phyloP scores from a whole-genome alignment of 2,797 vertebrate genomes.

The Gila robusta region DNA sequence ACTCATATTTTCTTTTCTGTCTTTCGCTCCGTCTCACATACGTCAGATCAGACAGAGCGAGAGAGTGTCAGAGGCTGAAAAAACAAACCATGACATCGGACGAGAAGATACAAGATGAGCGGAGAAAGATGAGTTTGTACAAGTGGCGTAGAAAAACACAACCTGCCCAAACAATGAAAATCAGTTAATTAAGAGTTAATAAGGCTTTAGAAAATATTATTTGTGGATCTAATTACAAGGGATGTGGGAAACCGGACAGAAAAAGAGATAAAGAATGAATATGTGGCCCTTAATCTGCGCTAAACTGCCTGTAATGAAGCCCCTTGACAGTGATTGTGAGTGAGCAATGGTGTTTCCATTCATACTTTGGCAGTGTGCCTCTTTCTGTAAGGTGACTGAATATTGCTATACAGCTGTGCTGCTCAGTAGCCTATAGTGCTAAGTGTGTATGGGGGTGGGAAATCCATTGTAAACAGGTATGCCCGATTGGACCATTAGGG shows the following conservation, averaged over 20 bases:
- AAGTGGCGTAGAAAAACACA: slow-evolving; percentile 37
- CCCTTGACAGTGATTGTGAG: background rate
- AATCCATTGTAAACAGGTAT: background rate
- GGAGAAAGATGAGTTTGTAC: slow-evolving; percentile 31
- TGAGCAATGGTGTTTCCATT: background rate
- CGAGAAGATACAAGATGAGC: slow-evolving; percentile 27
- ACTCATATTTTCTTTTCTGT: background rate
- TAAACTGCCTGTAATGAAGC: slow-evolving; percentile 15
- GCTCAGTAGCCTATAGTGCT: background rate
- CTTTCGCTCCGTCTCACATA: slow-evolving; percentile 1
- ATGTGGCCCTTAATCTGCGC: slow-evolving; percentile 10
- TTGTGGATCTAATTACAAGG: slow-evolving; percentile 18
- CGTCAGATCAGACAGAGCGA: background rate
- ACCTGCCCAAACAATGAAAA: slow-evolving; percentile 2
- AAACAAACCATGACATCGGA: slow-evolving; percentile 56
- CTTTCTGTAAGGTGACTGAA: background rate
- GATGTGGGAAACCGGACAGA: background rate
- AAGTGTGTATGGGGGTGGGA: background rate
- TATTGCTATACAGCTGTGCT: background rate
- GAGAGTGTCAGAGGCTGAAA: slow-evolving; percentile 62
- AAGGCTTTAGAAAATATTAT: slow-evolving; percentile 44
- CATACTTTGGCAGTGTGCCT: background rate
- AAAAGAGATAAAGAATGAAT: background rate
- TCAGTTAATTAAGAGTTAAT: slow-evolving; percentile 20
- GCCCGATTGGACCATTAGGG: background rate